A percentile compares a stretch with the other conserved stretches of the same genome.
Evolutionary conservation across 2,888 invertebrate species (phyloP).

Genomic region (Caenorhabditis sp.): DNA sequence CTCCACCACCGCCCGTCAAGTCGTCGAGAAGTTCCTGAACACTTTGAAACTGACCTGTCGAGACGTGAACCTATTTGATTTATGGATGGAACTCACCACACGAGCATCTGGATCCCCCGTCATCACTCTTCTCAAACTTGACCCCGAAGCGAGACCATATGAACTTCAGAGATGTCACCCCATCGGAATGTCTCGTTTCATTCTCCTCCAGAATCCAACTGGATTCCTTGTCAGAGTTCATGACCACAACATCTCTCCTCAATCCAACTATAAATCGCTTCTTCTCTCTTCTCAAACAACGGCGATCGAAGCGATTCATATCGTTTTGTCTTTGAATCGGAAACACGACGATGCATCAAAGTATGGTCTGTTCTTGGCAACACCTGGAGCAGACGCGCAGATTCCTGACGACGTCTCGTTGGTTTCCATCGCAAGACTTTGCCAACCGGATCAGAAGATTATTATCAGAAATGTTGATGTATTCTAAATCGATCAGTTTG

Average conservation of each 20-base stretch:
- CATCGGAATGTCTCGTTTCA: slow-evolving; percentile 92
- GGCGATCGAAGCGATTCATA: slow-evolving; percentile 69
- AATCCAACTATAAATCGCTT: slow-evolving; percentile 81
- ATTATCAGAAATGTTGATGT: slow-evolving; percentile 72
- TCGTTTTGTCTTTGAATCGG: slow-evolving; percentile 76
- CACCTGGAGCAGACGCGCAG: slow-evolving; percentile 73
- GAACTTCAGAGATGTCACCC: slow-evolving; percentile 95
- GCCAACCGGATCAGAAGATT: slow-evolving; percentile 75
- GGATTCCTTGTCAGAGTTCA: slow-evolving; percentile 93
- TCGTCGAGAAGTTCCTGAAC: slow-evolving; percentile 90
- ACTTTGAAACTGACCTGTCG: slow-evolving; percentile 86
- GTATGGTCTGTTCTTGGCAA: slow-evolving; percentile 53
- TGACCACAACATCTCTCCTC: slow-evolving; percentile 93
- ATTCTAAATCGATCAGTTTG: slow-evolving; percentile 19
- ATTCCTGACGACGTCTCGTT: slow-evolving; percentile 74
- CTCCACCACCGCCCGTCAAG: slow-evolving; percentile 90
- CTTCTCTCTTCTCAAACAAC: slow-evolving; percentile 76
- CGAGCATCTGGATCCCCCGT: slow-evolving; percentile 63
- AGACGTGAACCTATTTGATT: slow-evolving; percentile 93
- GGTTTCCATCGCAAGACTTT: slow-evolving; percentile 73
- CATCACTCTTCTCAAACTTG: slow-evolving; percentile 85
- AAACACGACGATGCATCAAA: slow-evolving; percentile 61
- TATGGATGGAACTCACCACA: slow-evolving; percentile 88
- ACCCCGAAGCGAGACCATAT: slow-evolving; percentile 93
- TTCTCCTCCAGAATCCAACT: slow-evolving; percentile 90